Percentiles rank a stretch among this genome's conserved stretches.
These are phyloP conservation scores for Beris morrisii DNA, from an alignment of 2,888 invertebrate species.

Conservation along the genomic window DNA sequence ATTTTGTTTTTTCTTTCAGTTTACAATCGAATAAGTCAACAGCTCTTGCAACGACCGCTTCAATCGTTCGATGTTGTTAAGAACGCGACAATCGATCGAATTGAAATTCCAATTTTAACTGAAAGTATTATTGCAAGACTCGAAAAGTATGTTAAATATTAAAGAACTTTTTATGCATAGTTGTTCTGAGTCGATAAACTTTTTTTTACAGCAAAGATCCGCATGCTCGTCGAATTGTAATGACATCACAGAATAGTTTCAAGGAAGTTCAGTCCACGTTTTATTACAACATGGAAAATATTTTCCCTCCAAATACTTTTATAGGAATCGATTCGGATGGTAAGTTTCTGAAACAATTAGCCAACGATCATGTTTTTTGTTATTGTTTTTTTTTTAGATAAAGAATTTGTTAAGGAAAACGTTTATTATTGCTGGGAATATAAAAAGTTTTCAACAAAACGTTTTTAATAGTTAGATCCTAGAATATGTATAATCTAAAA, in stretches of 20 bases:
- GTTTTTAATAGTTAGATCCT: slow-evolving; percentile 16
- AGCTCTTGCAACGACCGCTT: slow-evolving; percentile 47
- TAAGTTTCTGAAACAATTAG: slow-evolving; percentile 33
- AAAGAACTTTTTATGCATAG: neutral
- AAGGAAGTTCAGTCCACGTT: slow-evolving; percentile 48
- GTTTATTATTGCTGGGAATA: slow-evolving; percentile 51
- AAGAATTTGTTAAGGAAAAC: slow-evolving; percentile 47
- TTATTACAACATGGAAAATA: slow-evolving; percentile 51
- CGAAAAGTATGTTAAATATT: slow-evolving; percentile 43
- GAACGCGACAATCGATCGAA: slow-evolving; percentile 47
- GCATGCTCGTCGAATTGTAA: slow-evolving; percentile 48
- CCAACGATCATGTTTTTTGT: neutral
- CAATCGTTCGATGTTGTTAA: slow-evolving; percentile 40
- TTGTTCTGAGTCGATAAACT: neutral
- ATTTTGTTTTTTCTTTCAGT: slow-evolving; percentile 41
- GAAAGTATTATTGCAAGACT: slow-evolving; percentile 49
- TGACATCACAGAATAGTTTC: slow-evolving; percentile 49
- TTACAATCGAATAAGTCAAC: slow-evolving; percentile 48
- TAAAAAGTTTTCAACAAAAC: slow-evolving; percentile 47
- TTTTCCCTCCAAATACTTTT: slow-evolving; percentile 50
- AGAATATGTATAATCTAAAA: no score
- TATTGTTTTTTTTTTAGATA: slow-evolving; percentile 42
- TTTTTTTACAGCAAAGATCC: slow-evolving; percentile 50
- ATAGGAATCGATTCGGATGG: slow-evolving; percentile 47
- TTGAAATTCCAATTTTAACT: slow-evolving; percentile 49